These are phyloP conservation scores for Xanthorhoe designata DNA, from an alignment of 2,888 invertebrate genomes.

Conservation along the genomic window DNA sequence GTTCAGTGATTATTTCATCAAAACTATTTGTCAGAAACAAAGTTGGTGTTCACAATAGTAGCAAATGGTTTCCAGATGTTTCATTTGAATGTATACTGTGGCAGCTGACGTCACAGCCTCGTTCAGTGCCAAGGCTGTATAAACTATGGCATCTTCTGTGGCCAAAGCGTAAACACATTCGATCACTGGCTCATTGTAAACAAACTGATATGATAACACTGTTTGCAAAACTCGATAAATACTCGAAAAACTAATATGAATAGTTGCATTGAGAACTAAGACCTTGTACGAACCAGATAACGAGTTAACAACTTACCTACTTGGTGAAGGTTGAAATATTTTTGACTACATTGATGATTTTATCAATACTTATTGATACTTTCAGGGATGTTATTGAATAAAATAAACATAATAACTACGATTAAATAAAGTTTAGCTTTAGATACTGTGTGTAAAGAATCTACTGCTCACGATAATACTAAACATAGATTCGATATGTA, in stretches of 20 bases:
- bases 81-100: constrained; percentile 38
- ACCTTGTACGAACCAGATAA: constrained; percentile 24
- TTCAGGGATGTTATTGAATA: not conserved
- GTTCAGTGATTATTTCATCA: constrained; percentile 12
- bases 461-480: no score
- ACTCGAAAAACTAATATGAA: constrained; percentile 30
- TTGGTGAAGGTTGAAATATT: not conserved
- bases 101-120: constrained; percentile 64
- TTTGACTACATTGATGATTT: not conserved
- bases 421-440: no score
- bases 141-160: constrained; percentile 25
- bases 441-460: no score
- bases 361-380: not conserved
- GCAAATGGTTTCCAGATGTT: constrained; percentile 30
- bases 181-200: constrained; percentile 62
- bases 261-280: constrained; percentile 8
- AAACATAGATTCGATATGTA: no score
- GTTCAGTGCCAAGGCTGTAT: constrained; percentile 72
- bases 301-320: not conserved
- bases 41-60: constrained; percentile 25
- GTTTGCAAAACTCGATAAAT: constrained; percentile 27
- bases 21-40: constrained; percentile 20
- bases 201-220: constrained; percentile 60
- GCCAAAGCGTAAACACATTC: constrained; percentile 61
- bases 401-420: no score